Evolutionary conservation across 2,888 invertebrate genomes (phyloP), one percentile per base, ranked within the genome.

Genomic region (Tetropium fuscum): DNA sequence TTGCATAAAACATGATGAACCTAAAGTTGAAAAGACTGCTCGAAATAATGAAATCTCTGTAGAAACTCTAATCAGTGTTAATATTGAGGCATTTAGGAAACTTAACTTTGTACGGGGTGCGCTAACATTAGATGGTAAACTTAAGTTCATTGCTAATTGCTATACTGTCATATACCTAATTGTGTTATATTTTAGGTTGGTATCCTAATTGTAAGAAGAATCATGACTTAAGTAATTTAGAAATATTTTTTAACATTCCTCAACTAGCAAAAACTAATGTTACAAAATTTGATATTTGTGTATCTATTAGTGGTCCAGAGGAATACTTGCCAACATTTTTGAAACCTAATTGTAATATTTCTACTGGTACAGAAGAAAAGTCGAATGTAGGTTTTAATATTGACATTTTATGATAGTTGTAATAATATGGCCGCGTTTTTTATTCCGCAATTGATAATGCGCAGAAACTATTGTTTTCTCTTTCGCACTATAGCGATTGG

Each of bases 291-390:
- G 32, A 55, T 20, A 19, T 41, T 13, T 55, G 55, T 19, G 36
- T 48, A 1, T 48, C 30, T 11, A 55, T 55, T 2, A 40, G 13
- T 19, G 55, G 55, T 19, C 55, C 55, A 11, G 55, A 38, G 11
- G 55, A 55, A 18, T 55, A 48, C 20, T 27, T 55, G 5, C 55
- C 55, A 4, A 55, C 10, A 10, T 55, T 55, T 36, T 55, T 41
- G 7, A 16, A 47, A 38, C 47, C 40, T 4, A 55, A 40, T 15
- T 55, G 55, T 48, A 32, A 20, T 2, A 10, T 15, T 18, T 15
- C 40, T n/a, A 19, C 1, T 32, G 22, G 16, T 16, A n/a, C 7
- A 18, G 6, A 16, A 7, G 11, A 15, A 18, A 27, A 27, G n/a
- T n/a, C n/a, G 25, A 30, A 8, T 27, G 25, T 11, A 7, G 1